phyloP scores from a whole-genome alignment of 2,888 invertebrate species.

The Taenaris catops region DNA sequence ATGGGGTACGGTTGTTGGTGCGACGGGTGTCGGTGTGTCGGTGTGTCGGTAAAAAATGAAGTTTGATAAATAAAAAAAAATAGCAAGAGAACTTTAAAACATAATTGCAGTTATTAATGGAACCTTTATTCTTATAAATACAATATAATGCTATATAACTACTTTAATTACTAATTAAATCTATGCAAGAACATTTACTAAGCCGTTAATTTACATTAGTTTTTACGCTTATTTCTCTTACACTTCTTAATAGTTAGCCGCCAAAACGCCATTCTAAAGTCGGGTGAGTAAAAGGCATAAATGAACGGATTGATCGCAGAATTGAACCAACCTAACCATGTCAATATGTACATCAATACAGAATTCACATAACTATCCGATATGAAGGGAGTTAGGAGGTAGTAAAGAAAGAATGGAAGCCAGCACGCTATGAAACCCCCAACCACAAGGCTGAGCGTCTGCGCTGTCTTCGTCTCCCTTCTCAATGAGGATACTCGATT shows the following conservation, averaged over 20 bases:
- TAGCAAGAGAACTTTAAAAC: too few relatives aligned
- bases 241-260: constrained; percentile 87
- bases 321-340: constrained; percentile 95
- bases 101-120: too few relatives aligned
- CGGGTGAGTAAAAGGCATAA: constrained; percentile 93
- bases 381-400: constrained; percentile 89
- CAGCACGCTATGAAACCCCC: constrained; percentile 94
- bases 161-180: too few relatives aligned
- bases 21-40: too few relatives aligned
- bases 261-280: constrained; percentile 93
- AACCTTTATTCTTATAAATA: too few relatives aligned
- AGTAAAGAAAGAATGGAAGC: constrained; percentile 92
- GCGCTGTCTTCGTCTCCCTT: constrained; percentile 92
- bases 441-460: constrained; percentile 91
- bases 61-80: too few relatives aligned
- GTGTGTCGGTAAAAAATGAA: too few relatives aligned
- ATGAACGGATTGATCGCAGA: constrained; percentile 95
- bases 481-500: constrained; percentile 84
- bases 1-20: too few relatives aligned
- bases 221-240: constrained; percentile 46
- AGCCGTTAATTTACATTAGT: not conserved
- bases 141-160: too few relatives aligned
- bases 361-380: constrained; percentile 80
- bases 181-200: too few relatives aligned
- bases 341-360: constrained; percentile 86